Conservation (phyloP, 2,888 invertebrate genomes). For the Agonopterix heracliana region DNA sequence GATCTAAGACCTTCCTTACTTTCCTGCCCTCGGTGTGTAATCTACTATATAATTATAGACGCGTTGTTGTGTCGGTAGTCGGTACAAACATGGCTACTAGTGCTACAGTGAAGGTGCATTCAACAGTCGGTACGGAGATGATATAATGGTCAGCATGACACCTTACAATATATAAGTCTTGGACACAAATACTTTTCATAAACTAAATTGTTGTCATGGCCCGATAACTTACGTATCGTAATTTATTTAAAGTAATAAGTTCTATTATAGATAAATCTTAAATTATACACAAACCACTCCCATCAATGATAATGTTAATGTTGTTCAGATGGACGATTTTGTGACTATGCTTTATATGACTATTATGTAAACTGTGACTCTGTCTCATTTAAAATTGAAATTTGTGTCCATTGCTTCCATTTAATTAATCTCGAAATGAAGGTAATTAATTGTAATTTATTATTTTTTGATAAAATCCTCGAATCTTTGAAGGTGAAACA, state of each 20-base stretch:
- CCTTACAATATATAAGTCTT: constrained; percentile 50
- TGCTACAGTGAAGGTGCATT: too few species aligned
- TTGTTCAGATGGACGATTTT: constrained; percentile 55
- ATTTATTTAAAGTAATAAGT: constrained; percentile 56
- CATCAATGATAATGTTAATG: constrained; percentile 61
- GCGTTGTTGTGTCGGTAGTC: too few species aligned
- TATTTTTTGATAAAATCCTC: constrained; percentile 11
- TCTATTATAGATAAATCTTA: constrained; percentile 54
- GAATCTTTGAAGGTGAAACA: constrained; percentile 4
- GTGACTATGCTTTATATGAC: constrained; percentile 64
- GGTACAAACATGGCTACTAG: too few species aligned
- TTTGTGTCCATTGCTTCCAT: constrained; percentile 39
- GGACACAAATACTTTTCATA: constrained; percentile 58
- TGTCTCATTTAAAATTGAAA: constrained; percentile 49
- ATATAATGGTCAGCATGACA: background rate
- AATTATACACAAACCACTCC: constrained; percentile 67
- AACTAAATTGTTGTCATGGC: constrained; percentile 65
- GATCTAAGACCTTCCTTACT: too few species aligned
- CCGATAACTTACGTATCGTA: constrained; percentile 66
- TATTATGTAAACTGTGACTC: constrained; percentile 43
- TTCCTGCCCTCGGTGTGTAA: too few species aligned
- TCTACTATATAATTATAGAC: too few species aligned
- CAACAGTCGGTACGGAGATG: background rate
- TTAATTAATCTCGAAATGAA: constrained; percentile 18
- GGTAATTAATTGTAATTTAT: constrained; percentile 23